Conservation (phyloP, 2,797 vertebrate genomes). For the Chrysolophus pictus region DNA sequence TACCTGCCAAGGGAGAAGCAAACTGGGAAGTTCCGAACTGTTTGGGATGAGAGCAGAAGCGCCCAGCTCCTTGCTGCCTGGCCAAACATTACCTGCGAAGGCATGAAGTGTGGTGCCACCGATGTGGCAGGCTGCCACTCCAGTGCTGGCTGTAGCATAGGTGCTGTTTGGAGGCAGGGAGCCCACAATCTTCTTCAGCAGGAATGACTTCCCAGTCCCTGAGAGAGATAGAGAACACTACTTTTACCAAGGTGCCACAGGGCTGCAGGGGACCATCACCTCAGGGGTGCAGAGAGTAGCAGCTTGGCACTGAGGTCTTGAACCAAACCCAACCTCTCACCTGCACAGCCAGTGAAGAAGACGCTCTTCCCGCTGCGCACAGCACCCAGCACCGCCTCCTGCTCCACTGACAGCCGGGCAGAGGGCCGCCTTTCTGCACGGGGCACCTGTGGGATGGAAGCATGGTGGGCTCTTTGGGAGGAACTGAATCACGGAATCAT, state of each 20-base stretch:
- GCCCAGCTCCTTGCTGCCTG: accelerated
- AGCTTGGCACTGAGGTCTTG: not conserved
- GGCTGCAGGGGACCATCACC: too few relatives aligned
- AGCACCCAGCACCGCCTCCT: constrained; percentile 86
- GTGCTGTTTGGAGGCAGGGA: constrained; percentile 94
- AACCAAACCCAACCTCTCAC: constrained; percentile 63
- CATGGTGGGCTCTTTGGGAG: not conserved
- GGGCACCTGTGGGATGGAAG: not conserved
- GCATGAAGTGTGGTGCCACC: constrained; percentile 93
- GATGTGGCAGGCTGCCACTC: constrained; percentile 94
- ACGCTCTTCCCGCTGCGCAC: constrained; percentile 90
- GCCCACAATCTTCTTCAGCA: constrained; percentile 93
- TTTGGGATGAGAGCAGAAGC: not conserved
- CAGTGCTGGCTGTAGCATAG: constrained; percentile 94
- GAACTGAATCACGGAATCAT: not conserved
- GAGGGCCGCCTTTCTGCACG: not conserved
- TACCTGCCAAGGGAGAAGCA: constrained; percentile 77
- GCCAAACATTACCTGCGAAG: constrained; percentile 87
- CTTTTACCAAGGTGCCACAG: not conserved
- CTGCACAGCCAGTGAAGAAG: constrained; percentile 97
- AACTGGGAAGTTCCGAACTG: not conserved
- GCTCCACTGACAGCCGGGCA: constrained; percentile 87
- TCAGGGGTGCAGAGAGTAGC: not conserved
- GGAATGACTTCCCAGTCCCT: constrained; percentile 97
- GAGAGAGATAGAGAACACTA: not conserved